Evolutionary conservation across 1,140 invertebrate genomes (phyloP).

Genomic region (Zaprionus capensis): DNA sequence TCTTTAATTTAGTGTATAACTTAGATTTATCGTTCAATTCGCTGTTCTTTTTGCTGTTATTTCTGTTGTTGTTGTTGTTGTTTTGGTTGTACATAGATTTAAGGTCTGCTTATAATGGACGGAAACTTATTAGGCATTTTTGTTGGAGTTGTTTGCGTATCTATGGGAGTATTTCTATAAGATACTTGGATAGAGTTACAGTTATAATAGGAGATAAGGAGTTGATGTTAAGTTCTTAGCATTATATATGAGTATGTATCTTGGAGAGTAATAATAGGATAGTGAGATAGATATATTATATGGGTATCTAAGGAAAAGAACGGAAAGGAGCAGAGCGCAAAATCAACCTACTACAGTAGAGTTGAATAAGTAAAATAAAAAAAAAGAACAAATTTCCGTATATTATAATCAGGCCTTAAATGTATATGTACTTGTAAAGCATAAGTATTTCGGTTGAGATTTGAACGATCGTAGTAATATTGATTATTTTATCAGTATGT

Average conservation of each 20-base stretch:
- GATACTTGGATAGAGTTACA: constrained; percentile 28
- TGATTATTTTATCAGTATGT: constrained; percentile 42
- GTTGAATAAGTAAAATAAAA: constrained; percentile 13
- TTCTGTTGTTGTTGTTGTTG: constrained; percentile 27
- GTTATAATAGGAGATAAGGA: constrained; percentile 10
- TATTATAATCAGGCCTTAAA: constrained; percentile 84
- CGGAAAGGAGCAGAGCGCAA: constrained; percentile 6
- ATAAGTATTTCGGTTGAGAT: constrained; percentile 42
- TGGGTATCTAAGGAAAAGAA: constrained; percentile 10
- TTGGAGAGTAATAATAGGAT: constrained; percentile 17
- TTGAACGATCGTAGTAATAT: constrained; percentile 49
- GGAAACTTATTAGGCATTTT: constrained; percentile 84
- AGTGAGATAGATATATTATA: constrained; percentile 2
- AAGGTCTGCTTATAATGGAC: constrained; percentile 85
- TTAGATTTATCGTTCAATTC: constrained; percentile 57
- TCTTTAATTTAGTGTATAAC: constrained; percentile 51
- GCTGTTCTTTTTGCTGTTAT: constrained; percentile 18
- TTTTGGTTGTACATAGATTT: constrained; percentile 81
- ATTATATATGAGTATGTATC: constrained; percentile 22
- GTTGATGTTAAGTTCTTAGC: constrained; percentile 26
- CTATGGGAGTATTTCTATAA: constrained; percentile 36
- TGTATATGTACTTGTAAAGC: constrained; percentile 65
- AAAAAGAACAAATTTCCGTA: constrained; percentile 76
- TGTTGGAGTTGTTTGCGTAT: constrained; percentile 56
- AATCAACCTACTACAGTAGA: neutral